Percentiles rank a stretch among this genome's conserved stretches.
Conservation (phyloP, 2,888 invertebrate genomes). For the Plemyria rubiginata region DNA sequence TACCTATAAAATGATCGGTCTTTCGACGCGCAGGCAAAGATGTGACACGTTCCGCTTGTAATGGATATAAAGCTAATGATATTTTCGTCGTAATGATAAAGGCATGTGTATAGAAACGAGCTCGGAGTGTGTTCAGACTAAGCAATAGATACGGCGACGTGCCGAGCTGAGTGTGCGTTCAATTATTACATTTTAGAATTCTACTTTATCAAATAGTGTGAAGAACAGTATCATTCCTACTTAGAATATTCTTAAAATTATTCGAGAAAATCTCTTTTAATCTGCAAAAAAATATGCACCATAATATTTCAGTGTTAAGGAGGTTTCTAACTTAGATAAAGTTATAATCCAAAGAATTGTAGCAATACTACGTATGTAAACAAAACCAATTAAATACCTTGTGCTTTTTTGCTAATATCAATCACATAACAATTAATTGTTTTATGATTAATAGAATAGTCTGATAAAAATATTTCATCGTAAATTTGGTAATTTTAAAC, state of each 20-base stretch:
- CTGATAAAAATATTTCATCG: not conserved
- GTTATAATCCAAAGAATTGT: no score
- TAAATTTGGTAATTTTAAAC: constrained; percentile 1
- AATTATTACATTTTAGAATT: not conserved
- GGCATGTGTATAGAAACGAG: constrained; percentile 46
- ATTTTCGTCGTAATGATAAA: constrained; percentile 61
- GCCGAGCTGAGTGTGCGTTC: no score
- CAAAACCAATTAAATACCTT: not conserved
- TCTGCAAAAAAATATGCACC: no score
- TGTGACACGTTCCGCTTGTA: constrained; percentile 60
- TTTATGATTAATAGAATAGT: no score
- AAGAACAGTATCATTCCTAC: no score
- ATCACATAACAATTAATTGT: constrained; percentile 11
- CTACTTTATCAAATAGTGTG: no score
- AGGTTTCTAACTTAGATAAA: no score
- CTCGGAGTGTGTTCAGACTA: constrained; percentile 33
- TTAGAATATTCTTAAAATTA: no score
- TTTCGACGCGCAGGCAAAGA: constrained; percentile 57
- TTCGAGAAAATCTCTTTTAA: no score
- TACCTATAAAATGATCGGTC: constrained; percentile 74
- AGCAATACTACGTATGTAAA: not conserved
- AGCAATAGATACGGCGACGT: constrained; percentile 4
- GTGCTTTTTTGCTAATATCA: not conserved
- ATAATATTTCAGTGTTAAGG: no score
- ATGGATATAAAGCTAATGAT: constrained; percentile 61